phyloP scores from a whole-genome alignment of 2,888 invertebrate genomes.

The Hartigia nigra region DNA sequence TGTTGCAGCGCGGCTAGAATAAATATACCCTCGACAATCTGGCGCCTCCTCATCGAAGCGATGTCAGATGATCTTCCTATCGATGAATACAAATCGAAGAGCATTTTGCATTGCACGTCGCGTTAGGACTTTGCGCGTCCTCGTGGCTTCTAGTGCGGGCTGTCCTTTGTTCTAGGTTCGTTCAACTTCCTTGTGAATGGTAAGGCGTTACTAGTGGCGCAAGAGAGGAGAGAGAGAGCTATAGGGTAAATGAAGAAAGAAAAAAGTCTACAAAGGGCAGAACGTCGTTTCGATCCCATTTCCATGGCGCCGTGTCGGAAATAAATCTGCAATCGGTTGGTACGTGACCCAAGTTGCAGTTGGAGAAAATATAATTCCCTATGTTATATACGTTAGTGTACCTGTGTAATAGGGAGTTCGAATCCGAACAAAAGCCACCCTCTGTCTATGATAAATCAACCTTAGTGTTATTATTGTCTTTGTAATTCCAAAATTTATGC shows the following conservation, averaged over 20 bases:
- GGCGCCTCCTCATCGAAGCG: conserved; percentile 46
- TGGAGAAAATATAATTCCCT: neutral
- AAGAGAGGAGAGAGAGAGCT: neutral
- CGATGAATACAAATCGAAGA: conserved; percentile 46
- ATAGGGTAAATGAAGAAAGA: neutral
- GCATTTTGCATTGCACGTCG: neutral
- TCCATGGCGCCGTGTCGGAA: neutral
- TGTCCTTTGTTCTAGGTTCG: neutral
- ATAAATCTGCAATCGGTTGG: neutral
- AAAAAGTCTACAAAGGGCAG: neutral
- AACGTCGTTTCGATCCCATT: neutral
- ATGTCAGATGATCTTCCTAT: conserved; percentile 42
- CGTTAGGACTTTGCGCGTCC: neutral
- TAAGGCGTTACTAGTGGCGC: neutral
- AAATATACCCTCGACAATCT: conserved; percentile 50
- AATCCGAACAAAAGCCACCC: neutral
- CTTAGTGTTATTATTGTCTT: conserved; percentile 13
- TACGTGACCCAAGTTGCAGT: neutral
- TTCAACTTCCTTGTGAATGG: neutral
- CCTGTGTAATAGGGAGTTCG: neutral
- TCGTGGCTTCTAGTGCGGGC: neutral
- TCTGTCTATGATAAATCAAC: conserved; percentile 10
- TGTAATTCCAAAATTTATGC: conserved; percentile 19
- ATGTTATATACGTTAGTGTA: neutral
- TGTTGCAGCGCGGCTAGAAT: conserved; percentile 35